Base-by-base conservation (phyloP, 1,140 invertebrate species). In the Polyergus mexicanus region DNA sequence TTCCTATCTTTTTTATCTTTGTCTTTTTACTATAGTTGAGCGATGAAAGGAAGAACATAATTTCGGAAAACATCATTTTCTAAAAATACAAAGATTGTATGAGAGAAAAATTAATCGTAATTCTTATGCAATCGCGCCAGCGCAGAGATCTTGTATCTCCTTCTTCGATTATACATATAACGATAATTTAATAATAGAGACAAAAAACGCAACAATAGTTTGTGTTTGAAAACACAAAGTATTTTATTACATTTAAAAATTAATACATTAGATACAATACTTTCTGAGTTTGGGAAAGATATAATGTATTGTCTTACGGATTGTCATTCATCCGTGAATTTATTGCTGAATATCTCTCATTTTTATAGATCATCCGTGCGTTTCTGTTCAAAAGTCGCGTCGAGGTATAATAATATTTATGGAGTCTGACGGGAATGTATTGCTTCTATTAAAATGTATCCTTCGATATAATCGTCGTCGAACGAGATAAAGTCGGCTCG, bases 401-500 rank as follows among this genome's bases (percentile, higher is more conserved):
- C 68, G 38, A 8, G 35, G 5, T 58, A 54, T 83, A 74, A 72
- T 58, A 62, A 74, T 58, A 74, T 74, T 72, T 72, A 44, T 74
- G 38, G 38, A 13, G 8, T 60, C 44, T 72, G 13, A 74, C 68
- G 66, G 54, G 16, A 81, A 62, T 69, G 25, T 62, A 35, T 22
- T 35, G 41, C 19, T 41, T 41, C 38, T 62, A 72, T 83, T 76
- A 89, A 76, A 88, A 72, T 66, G 63, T 75, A 80, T 87, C 76
- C 62, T 65, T 32, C 74, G n/a, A 44, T 69, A 76, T 89, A 89
- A 89, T 89, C 63, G 84, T 76, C 35, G 72, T 62, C 76, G 71
- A 90, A 86, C 74, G 38, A 88, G 88, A 90, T 90, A 88, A 86
- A 90, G 86, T 90, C 86, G 63, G 35, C 44, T 47, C 74, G 58